These are phyloP conservation scores for Neopipo cinnamomea DNA, from an alignment of 2,113 vertebrate species.

Conservation along the genomic window DNA sequence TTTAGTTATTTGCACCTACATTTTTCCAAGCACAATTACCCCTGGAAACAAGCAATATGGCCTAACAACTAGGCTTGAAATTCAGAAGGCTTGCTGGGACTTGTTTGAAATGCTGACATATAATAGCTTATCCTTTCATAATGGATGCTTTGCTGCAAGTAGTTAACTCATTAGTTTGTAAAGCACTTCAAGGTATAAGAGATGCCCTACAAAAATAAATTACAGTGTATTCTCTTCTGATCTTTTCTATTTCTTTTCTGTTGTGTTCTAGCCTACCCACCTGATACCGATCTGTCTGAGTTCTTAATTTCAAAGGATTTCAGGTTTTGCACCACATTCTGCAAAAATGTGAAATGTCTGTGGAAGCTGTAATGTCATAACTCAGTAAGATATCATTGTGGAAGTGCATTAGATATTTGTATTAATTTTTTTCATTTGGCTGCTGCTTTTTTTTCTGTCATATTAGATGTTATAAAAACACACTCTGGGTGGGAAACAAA, in stretches of 20 bases:
- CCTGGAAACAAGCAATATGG: background rate
- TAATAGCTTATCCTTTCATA: background rate
- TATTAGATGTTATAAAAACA: background rate
- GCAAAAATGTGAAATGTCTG: background rate
- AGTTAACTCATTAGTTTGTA: constrained; percentile 7
- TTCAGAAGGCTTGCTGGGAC: background rate
- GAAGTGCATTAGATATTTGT: background rate
- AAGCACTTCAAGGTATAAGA: constrained; percentile 18
- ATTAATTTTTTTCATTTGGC: background rate
- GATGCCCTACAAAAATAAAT: background rate
- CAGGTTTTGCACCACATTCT: background rate
- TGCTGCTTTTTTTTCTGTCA: background rate
- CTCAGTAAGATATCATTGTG: background rate
- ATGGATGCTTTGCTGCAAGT: background rate
- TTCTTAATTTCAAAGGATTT: constrained; percentile 1
- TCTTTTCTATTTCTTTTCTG: background rate
- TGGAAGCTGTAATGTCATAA: background rate
- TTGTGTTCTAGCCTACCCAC: background rate
- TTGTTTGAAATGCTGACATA: background rate
- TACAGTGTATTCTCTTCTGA: background rate
- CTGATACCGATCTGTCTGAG: background rate
- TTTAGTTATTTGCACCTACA: background rate
- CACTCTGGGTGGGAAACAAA: background rate
- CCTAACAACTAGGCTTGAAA: background rate
- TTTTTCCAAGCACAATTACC: background rate